Base-by-base conservation (phyloP, 2,113 vertebrate species). In the Cottus gobio region DNA sequence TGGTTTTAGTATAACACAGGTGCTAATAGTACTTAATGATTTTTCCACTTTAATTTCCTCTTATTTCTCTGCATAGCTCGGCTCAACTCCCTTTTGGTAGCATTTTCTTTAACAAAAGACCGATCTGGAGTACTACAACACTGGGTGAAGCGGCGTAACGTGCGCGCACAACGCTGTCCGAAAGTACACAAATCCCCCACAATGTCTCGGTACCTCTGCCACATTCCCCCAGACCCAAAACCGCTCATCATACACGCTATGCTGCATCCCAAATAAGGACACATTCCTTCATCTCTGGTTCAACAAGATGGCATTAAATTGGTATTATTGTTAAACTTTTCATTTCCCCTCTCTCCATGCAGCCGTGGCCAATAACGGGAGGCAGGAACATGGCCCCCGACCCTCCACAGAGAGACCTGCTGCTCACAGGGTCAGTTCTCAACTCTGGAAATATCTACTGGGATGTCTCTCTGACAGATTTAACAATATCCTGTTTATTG, bases 351-450 rank as follows among this genome's bases (percentile, higher is more conserved):
- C 60, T 90, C 28, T 89, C 61, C 52, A 57, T 84, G 26, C 80
- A 99, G 98, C 95, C 94, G 0, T 99, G 98, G 98, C 98, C 98
- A 0, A 95, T 99, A 31, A 95, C 96, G 9, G 98, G 98, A 74
- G 98, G 98, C 46, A 95, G 94, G 87, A 99, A 96, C 87, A 89
- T 97, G 50, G 96, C 96, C 84, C 95, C 96, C 10, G 95, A 97
- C 79, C 96, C 98, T 57, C 96, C 97, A 0, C 98, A 99, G 94
- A 96, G 98, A 90, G 98, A 99, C 93, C 90, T 99, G 91, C 96
- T 99, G 69, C 96, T 99, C 24, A 99, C 98, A 0, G 98, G 98
- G 98, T 99, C 85, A 74, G 97, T 94, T 2, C 15, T 30, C 8
- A 26, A 37, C 16, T 0, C 24, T 37, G 20, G 37, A 48, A 63